Evolutionary conservation across 2,797 vertebrate genomes (phyloP).

Genomic region (Euthynnus affinis): DNA sequence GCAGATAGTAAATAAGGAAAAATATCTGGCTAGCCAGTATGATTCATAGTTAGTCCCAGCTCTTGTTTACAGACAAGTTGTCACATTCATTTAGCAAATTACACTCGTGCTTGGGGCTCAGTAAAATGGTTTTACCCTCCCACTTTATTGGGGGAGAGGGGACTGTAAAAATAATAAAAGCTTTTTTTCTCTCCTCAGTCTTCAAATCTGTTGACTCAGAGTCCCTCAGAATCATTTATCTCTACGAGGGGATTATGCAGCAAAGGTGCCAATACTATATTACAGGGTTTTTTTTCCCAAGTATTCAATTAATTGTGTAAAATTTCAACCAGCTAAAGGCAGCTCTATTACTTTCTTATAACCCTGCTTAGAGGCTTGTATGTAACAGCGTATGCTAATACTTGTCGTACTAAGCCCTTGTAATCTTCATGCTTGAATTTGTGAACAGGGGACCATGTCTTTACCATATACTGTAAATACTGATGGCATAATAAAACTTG

Average conservation of each 20-base stretch:
- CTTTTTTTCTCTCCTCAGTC: constrained; percentile 4
- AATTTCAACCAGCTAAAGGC: constrained; percentile 51
- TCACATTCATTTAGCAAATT: constrained; percentile 81
- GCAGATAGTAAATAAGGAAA: constrained; percentile 72
- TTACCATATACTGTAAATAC: constrained; percentile 55
- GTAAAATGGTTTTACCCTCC: constrained; percentile 55
- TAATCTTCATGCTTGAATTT: constrained; percentile 81
- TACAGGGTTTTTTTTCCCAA: constrained; percentile 21
- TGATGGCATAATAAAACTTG: constrained; percentile 41
- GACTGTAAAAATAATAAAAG: constrained; percentile 48
- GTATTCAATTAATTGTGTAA: constrained; percentile 63
- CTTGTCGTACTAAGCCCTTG: constrained; percentile 75
- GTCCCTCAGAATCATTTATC: constrained; percentile 45
- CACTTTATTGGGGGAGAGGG: constrained; percentile 50
- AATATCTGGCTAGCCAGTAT: constrained; percentile 61
- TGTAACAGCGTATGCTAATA: constrained; percentile 76
- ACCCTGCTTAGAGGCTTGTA: constrained; percentile 72
- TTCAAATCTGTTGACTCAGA: constrained; percentile 42
- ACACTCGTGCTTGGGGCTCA: constrained; percentile 52
- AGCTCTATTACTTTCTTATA: constrained; percentile 61
- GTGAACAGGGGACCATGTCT: constrained; percentile 65
- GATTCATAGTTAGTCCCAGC: constrained; percentile 76
- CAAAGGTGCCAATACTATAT: constrained; percentile 39
- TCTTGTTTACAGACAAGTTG: constrained; percentile 79
- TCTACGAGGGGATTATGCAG: constrained; percentile 40